Conservation (phyloP, 2,113 vertebrate genomes). For the Psettodes erumei region DNA sequence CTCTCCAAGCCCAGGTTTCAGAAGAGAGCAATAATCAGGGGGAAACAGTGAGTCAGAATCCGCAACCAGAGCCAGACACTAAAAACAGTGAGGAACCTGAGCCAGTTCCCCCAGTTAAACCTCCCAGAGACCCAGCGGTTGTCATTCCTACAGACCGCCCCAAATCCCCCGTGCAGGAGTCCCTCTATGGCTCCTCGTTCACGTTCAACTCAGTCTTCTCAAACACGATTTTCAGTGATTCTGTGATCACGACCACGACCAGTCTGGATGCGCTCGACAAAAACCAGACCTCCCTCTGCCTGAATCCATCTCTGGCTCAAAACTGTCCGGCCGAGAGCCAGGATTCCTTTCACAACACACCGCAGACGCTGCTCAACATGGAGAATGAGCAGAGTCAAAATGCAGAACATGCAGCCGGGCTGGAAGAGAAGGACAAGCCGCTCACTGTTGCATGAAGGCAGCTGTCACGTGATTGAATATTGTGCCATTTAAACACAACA, state of each 20-base stretch:
- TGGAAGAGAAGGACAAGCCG: constrained; percentile 27
- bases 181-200: constrained; percentile 75
- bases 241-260: constrained; percentile 40
- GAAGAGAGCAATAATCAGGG: constrained; percentile 68
- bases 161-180: constrained; percentile 72
- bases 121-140: constrained; percentile 65
- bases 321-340: constrained; percentile 76
- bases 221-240: constrained; percentile 73
- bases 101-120: constrained; percentile 68
- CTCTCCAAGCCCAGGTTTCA: constrained; percentile 55
- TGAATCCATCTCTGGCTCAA: constrained; percentile 83
- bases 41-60: constrained; percentile 83
- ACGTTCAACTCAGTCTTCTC: constrained; percentile 69
- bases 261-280: constrained; percentile 23
- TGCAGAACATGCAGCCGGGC: constrained; percentile 17
- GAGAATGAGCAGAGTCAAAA: constrained; percentile 15
- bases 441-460: constrained; percentile 39
- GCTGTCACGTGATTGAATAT: background rate
- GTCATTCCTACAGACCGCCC: constrained; percentile 30
- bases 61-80: constrained; percentile 57
- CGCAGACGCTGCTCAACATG: constrained; percentile 12
- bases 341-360: background rate
- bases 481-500: constrained; percentile 22
- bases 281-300: constrained; percentile 79
- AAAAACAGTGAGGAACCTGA: constrained; percentile 54